phyloP scores from a whole-genome alignment of 2,797 vertebrate genomes.

The Poliocrania exsul region DNA sequence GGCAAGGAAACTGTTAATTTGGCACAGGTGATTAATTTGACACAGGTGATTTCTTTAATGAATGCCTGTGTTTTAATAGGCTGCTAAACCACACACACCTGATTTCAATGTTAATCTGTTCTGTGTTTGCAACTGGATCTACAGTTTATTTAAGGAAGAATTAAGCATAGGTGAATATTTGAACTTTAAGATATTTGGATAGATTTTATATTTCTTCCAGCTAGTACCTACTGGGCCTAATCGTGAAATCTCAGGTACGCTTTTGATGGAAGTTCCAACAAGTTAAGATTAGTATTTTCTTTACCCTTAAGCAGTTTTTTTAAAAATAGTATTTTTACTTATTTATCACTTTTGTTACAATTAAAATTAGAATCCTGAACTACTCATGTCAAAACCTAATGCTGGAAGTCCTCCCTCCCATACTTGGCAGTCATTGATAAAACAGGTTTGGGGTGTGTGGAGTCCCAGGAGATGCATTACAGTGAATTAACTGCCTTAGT shows the following conservation, averaged over 20 bases:
- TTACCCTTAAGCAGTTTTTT: not conserved
- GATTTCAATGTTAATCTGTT: not conserved
- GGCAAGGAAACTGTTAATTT: not conserved
- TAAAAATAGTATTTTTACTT: not conserved
- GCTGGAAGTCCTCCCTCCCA: not conserved
- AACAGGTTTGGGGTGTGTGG: not conserved
- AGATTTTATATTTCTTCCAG: not conserved
- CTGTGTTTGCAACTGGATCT: not conserved
- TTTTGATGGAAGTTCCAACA: not conserved
- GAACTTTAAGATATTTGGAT: not conserved
- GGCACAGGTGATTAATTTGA: not conserved
- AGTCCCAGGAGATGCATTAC: not conserved
- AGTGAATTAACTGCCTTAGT: not conserved
- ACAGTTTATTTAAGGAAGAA: not conserved
- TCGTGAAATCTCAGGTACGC: not conserved
- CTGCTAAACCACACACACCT: not conserved
- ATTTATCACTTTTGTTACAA: not conserved
- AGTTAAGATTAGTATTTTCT: not conserved
- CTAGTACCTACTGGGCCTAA: not conserved
- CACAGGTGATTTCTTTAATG: not conserved
- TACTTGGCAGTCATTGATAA: not conserved
- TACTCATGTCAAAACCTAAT: not conserved
- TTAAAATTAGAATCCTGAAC: not conserved
- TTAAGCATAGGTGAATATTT: not conserved
- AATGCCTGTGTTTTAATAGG: not conserved